Conservation (phyloP, 2,113 vertebrate genomes). For the Etheostoma cragini region DNA sequence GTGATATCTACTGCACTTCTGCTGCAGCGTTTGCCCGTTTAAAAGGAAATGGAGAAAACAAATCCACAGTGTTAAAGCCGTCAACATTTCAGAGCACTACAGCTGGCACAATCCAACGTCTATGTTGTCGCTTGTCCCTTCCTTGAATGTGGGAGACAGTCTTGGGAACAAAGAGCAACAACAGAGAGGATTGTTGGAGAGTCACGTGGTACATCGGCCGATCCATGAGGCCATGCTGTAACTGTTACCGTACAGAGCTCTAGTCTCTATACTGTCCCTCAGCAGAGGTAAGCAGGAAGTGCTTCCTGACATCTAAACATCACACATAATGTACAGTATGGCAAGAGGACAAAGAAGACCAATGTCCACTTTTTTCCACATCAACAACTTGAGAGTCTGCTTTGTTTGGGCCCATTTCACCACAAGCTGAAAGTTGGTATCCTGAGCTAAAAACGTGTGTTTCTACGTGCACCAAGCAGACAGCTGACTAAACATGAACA, state of each 20-base stretch:
- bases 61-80: conserved; percentile 14
- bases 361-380: conserved; percentile 1
- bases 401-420: background rate
- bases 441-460: background rate
- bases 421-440: background rate
- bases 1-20: background rate
- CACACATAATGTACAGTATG: background rate
- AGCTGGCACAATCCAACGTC: conserved; percentile 1
- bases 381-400: background rate
- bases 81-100: conserved; percentile 14
- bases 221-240: conserved; percentile 36
- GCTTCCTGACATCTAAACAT: conserved; percentile 29
- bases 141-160: conserved; percentile 10
- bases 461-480: background rate
- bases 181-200: conserved; percentile 50
- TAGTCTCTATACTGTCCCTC: conserved; percentile 33
- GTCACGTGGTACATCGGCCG: conserved; percentile 49
- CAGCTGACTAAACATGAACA: background rate
- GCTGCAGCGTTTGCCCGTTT: background rate
- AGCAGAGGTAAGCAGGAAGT: conserved; percentile 19
- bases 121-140: conserved; percentile 6
- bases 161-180: conserved; percentile 51
- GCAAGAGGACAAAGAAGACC: conserved; percentile 29
- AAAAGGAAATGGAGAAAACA: background rate
- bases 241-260: conserved; percentile 34